Base-by-base conservation (phyloP, 2,113 vertebrate species). In the Sterna hirundo region DNA sequence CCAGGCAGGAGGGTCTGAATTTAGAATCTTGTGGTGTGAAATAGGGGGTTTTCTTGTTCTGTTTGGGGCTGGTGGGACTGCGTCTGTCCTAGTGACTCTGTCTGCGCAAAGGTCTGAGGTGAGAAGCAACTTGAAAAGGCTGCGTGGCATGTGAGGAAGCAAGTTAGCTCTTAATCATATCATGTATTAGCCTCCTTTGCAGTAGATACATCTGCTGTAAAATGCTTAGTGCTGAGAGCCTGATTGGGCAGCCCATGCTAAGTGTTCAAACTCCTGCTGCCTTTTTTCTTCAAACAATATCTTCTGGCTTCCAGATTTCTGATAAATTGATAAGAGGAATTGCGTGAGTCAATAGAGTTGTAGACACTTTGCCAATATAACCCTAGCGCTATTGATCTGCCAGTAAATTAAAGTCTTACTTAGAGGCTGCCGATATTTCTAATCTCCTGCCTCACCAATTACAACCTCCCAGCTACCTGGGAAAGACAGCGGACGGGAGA, bases 341-440 rank as follows among this genome's bases (percentile, higher is more conserved):
- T 99, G 98, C 98, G 98, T 99, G 98, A 99, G 99, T 99, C 99
- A 99, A 99, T 99, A 99, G 99, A 99, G 99, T 99, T 99, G 99
- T 99, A 99, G 99, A 99, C 99, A 99, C 99, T 99, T 99, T 99
- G 99, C 99, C 99, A 99, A 99, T 99, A 99, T 99, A 99, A 99
- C 99, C 98, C 98, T 96, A 96, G 98, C 97, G 98, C 98, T 99
- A 99, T 99, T 99, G 99, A 99, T 99, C 99, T 98, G 98, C 98
- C 99, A 99, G 99, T 99, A 99, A 99, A 99, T 99, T 99, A 99
- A 99, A 99, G 99, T 99, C 99, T 99, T 99, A 99, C 99, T 99
- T 99, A 99, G 99, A 99, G 99, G 97, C 98, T 98, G 98, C 98
- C 98, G 97, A 98, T 98, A 98, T 98, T 98, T 98, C 98, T 98